These are phyloP conservation scores for Xestia ashworthii DNA, from an alignment of 2,888 invertebrate genomes.

Conservation along the genomic window DNA sequence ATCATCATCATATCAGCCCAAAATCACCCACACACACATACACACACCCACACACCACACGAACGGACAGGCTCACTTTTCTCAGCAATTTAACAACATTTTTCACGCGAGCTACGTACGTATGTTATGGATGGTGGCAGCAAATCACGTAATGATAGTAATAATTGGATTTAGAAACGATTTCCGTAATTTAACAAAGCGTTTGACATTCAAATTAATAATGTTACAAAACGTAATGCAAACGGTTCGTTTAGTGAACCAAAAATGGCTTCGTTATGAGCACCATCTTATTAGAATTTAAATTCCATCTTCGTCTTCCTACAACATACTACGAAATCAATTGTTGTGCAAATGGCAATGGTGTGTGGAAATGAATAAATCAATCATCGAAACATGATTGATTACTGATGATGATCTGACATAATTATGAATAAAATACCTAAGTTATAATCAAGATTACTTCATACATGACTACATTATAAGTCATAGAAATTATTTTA, in stretches of 20 bases:
- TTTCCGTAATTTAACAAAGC: constrained; percentile 8
- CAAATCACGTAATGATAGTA: neutral
- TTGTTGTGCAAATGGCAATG: constrained; percentile 39
- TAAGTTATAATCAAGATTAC: constrained; percentile 16
- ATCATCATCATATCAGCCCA: neutral
- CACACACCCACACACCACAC: too few relatives aligned
- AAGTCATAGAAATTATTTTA: neutral
- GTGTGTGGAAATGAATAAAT: constrained; percentile 23
- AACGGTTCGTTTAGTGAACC: neutral
- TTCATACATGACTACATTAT: constrained; percentile 1
- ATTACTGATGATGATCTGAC: constrained; percentile 33
- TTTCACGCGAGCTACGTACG: neutral
- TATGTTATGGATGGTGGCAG: neutral
- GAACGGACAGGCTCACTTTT: neutral
- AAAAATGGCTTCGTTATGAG: neutral
- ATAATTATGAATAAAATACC: constrained; percentile 16
- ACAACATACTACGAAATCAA: constrained; percentile 14
- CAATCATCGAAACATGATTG: constrained; percentile 34
- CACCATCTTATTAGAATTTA: neutral
- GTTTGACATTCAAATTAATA: neutral
- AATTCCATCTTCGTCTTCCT: neutral
- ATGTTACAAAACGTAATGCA: neutral
- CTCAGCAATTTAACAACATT: neutral
- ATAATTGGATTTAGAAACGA: neutral
- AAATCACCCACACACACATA: neutral